A percentile compares a stretch with the other conserved stretches of the same genome.
Evolutionary conservation across 2,888 invertebrate genomes (phyloP).

Genomic region (Lochmaea crataegi): DNA sequence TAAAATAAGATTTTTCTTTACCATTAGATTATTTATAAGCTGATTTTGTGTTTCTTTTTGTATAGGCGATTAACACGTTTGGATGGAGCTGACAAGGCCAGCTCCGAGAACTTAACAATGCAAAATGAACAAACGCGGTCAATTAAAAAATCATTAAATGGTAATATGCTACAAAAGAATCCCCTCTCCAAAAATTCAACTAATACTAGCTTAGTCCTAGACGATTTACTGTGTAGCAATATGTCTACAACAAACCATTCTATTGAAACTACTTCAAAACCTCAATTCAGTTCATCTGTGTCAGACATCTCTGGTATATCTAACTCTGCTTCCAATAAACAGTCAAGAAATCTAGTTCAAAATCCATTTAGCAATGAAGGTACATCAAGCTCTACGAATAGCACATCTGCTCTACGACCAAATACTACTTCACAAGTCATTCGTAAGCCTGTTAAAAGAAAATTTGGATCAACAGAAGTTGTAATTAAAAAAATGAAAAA

Average conservation of each 20-base stretch:
- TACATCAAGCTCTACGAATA: not conserved
- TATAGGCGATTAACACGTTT: no score
- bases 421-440: not conserved
- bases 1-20: no score
- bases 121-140: no score
- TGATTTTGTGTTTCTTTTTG: no score
- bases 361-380: not conserved
- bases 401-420: not conserved
- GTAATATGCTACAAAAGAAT: no score
- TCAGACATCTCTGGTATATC: not conserved
- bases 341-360: not conserved
- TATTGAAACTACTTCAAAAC: not conserved
- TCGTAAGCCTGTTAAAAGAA: not conserved
- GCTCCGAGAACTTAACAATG: no score
- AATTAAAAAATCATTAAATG: no score
- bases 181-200: no score
- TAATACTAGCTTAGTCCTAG: no score
- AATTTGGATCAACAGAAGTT: not conserved
- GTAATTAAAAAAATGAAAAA: not conserved
- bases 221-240: not conserved
- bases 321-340: not conserved
- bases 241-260: not conserved
- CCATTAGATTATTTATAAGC: no score
- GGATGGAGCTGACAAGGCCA: no score
- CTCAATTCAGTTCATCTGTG: not conserved